phyloP scores from a whole-genome alignment of 2,888 invertebrate genomes.

The Tiliacea citrago region DNA sequence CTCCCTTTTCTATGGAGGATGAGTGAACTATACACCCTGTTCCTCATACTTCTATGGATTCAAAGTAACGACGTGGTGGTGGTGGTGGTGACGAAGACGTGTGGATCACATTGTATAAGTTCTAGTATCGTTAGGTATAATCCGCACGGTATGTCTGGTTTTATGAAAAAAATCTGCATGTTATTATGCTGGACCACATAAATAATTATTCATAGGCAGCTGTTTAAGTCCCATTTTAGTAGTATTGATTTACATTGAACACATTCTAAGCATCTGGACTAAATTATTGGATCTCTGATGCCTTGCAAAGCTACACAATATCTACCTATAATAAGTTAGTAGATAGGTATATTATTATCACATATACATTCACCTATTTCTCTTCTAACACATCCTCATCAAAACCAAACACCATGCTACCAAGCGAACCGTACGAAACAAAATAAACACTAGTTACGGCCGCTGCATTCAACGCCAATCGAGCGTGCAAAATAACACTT shows the following conservation, averaged over 20 bases:
- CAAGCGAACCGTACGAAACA: constrained; percentile 29
- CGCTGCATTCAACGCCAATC: constrained; percentile 55
- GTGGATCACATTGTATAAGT: not conserved
- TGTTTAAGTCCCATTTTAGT: not conserved
- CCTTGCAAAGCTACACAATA: too few species aligned
- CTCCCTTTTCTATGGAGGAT: too few species aligned
- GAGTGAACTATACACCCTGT: too few species aligned
- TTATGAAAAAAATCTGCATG: not conserved
- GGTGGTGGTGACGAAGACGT: too few species aligned
- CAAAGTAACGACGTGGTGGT: too few species aligned
- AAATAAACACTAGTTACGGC: constrained; percentile 58
- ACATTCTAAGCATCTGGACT: not conserved
- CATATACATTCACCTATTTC: not conserved
- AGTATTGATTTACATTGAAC: not conserved
- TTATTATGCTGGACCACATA: not conserved
- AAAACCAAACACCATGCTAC: constrained; percentile 15
- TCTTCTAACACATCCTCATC: not conserved
- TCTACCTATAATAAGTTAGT: too few species aligned
- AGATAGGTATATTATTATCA: too few species aligned
- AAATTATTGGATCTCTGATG: too few species aligned
- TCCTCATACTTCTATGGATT: too few species aligned
- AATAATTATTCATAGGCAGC: not conserved
- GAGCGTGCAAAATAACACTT: constrained; percentile 65
- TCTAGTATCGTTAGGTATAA: not conserved
- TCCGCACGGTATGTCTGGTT: not conserved